Percentiles rank a stretch among this genome's conserved stretches.
These are phyloP conservation scores for Clusia tigrina DNA, from an alignment of 2,888 invertebrate genomes.

Conservation along the genomic window DNA sequence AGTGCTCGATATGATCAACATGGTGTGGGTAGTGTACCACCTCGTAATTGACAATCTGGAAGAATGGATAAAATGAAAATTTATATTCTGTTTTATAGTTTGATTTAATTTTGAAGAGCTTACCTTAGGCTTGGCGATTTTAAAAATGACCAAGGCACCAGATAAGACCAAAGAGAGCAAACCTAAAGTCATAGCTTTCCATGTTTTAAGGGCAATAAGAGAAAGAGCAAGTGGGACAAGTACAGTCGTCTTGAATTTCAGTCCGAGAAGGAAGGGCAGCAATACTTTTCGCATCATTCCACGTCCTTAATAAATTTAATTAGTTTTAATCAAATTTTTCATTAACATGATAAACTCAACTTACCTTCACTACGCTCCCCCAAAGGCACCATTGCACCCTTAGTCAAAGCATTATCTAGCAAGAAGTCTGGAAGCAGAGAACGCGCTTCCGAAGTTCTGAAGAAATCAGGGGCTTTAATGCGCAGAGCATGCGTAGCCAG, in stretches of 20 bases:
- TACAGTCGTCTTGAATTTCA: constrained; percentile 87
- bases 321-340: constrained; percentile 20
- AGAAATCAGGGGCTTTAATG: constrained; percentile 76
- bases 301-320: constrained; percentile 69
- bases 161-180: constrained; percentile 84
- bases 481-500: constrained; percentile 78
- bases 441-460: constrained; percentile 62
- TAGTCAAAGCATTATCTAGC: constrained; percentile 67
- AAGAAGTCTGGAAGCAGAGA: constrained; percentile 57
- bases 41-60: constrained; percentile 80
- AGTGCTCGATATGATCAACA: constrained; percentile 50
- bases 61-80: not conserved
- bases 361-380: constrained; percentile 66
- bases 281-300: constrained; percentile 85
- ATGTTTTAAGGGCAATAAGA: constrained; percentile 85
- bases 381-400: constrained; percentile 76
- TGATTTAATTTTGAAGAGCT: constrained; percentile 26
- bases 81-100: not conserved
- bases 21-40: constrained; percentile 84
- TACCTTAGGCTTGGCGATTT: constrained; percentile 84
- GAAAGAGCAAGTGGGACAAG: constrained; percentile 82
- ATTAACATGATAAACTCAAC: constrained; percentile 16
- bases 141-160: constrained; percentile 86
- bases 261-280: constrained; percentile 83
- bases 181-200: constrained; percentile 88